phyloP scores from a whole-genome alignment of 2,888 invertebrate genomes.

The Caenorhabditis sp. region DNA sequence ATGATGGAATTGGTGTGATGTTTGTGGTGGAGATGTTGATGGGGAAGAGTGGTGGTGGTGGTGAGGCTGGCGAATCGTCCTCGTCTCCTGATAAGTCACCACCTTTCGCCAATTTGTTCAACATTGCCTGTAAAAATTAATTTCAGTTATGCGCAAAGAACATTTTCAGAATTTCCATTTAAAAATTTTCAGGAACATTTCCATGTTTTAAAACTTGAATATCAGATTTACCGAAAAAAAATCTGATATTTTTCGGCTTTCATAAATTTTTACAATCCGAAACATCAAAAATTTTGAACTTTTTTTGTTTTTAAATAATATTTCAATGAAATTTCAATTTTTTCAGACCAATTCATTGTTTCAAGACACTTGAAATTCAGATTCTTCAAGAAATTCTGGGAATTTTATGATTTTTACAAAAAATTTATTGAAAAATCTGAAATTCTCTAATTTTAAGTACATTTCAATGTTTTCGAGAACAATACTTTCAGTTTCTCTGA shows the following conservation, averaged over 20 bases:
- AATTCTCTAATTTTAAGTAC: too few relatives aligned
- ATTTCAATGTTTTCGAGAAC: too few relatives aligned
- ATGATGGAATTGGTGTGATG: slow-evolving; percentile 14
- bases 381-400: too few relatives aligned
- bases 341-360: too few relatives aligned
- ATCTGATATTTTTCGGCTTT: not conserved
- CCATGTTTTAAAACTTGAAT: not conserved
- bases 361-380: too few relatives aligned
- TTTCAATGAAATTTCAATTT: not conserved
- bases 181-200: too few relatives aligned
- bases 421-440: not conserved
- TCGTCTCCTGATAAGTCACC: not conserved
- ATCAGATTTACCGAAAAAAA: not conserved
- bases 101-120: slow-evolving; percentile 54
- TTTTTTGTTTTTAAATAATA: too few relatives aligned
- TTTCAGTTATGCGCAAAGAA: not conserved
- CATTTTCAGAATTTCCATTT: not conserved
- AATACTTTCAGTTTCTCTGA: too few relatives aligned
- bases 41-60: slow-evolving; percentile 23
- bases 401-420: not conserved
- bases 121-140: slow-evolving; percentile 45
- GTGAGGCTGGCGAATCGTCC: slow-evolving; percentile 52
- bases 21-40: not conserved
- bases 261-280: not conserved
- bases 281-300: too few relatives aligned